phyloP scores from a whole-genome alignment of 2,797 vertebrate species.

The Oreonectes daqikongensis region DNA sequence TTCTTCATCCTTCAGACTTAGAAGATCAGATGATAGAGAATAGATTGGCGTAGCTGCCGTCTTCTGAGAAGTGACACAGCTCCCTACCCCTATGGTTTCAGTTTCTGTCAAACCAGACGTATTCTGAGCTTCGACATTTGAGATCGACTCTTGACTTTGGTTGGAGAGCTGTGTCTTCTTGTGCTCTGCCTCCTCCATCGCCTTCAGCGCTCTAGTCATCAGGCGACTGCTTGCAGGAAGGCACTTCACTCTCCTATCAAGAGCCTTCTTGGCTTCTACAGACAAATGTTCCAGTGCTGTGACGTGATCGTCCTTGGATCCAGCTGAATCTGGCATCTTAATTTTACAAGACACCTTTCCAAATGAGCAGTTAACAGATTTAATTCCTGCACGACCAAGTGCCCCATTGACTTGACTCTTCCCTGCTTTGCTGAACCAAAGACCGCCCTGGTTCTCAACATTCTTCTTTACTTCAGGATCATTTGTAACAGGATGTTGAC shows the following conservation, averaged over 20 bases:
- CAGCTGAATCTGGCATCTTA: constrained; percentile 62
- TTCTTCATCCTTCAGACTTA: constrained; percentile 57
- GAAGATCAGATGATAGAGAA: constrained; percentile 29
- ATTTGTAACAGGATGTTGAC: constrained; percentile 36
- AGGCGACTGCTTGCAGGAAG: constrained; percentile 79
- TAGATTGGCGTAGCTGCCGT: neutral
- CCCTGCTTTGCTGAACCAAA: constrained; percentile 80
- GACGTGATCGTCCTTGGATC: constrained; percentile 41
- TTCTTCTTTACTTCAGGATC: constrained; percentile 72
- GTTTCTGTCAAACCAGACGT: constrained; percentile 13
- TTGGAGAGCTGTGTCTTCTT: constrained; percentile 52
- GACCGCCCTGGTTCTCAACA: constrained; percentile 72
- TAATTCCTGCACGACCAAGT: constrained; percentile 53
- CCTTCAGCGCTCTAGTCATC: constrained; percentile 80
- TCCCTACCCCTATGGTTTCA: constrained; percentile 55
- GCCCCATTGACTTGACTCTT: constrained; percentile 68
- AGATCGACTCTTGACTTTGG: constrained; percentile 39
- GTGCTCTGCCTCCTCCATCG: constrained; percentile 67
- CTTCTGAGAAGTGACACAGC: constrained; percentile 15
- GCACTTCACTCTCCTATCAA: constrained; percentile 67
- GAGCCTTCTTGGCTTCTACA: constrained; percentile 47
- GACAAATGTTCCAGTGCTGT: constrained; percentile 43
- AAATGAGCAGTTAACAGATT: constrained; percentile 74
- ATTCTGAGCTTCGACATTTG: constrained; percentile 44
- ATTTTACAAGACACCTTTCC: constrained; percentile 72